Percentiles rank a stretch among this genome's conserved stretches.
Conservation (phyloP, 2,888 invertebrate species). For the Chymomyza procnemis region DNA sequence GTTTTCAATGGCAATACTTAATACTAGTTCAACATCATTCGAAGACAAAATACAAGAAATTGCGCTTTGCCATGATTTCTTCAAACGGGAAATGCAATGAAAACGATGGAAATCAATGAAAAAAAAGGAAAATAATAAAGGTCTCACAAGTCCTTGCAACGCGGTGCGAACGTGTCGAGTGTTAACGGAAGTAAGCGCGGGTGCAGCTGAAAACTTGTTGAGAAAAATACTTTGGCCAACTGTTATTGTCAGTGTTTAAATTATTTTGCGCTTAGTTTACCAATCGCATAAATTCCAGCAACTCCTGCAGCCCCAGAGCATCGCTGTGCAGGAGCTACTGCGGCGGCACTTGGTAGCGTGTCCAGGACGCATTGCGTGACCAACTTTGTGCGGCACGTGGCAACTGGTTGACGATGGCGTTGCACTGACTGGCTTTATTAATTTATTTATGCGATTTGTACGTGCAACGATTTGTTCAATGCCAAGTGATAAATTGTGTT, state of each 20-base stretch:
- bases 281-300: slow-evolving; percentile 67
- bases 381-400: not conserved
- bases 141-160: slow-evolving; percentile 27
- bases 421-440: slow-evolving; percentile 54
- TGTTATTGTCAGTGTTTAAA: slow-evolving; percentile 74
- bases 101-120: slow-evolving; percentile 21
- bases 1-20: slow-evolving; percentile 25
- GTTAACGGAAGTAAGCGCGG: not conserved
- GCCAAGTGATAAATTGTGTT: slow-evolving; percentile 70
- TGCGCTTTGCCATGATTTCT: slow-evolving; percentile 64
- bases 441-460: slow-evolving; percentile 74
- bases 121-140: not conserved
- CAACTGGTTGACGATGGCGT: not conserved
- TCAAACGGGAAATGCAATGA: slow-evolving; percentile 67
- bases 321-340: not conserved
- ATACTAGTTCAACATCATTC: slow-evolving; percentile 28
- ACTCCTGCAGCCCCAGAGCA: slow-evolving; percentile 23
- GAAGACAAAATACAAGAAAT: slow-evolving; percentile 68
- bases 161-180: not conserved
- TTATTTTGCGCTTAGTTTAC: slow-evolving; percentile 71
- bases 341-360: not conserved
- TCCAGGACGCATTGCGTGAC: not conserved
- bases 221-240: slow-evolving; percentile 61
- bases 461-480: slow-evolving; percentile 67
- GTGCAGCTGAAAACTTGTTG: slow-evolving; percentile 41